These are phyloP conservation scores for Geothlypis trichas DNA, from an alignment of 2,113 vertebrate genomes.

Conservation along the genomic window DNA sequence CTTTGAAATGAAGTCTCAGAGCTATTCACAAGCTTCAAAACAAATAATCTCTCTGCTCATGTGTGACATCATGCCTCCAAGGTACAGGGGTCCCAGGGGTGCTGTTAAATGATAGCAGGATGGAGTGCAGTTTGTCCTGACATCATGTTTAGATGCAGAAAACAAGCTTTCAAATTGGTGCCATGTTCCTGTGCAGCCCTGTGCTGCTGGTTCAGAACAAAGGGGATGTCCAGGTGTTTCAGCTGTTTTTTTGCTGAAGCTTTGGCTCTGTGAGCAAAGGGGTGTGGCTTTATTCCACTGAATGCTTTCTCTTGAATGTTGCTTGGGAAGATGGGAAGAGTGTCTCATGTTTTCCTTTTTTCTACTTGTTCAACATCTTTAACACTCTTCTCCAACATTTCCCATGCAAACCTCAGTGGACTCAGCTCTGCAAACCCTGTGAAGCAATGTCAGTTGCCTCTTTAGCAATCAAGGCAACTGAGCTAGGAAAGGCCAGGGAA, in stretches of 20 bases:
- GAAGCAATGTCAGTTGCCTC: not conserved
- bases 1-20: slow-evolving; percentile 25
- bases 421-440: not conserved
- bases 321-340: not conserved
- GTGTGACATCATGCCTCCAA: slow-evolving; percentile 7
- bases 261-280: not conserved
- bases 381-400: not conserved
- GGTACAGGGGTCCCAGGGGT: slow-evolving; percentile 14
- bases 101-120: not conserved
- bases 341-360: not conserved
- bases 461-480: not conserved
- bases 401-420: not conserved
- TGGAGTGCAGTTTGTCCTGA: not conserved
- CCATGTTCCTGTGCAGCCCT: not conserved
- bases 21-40: slow-evolving; percentile 28
- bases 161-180: not conserved
- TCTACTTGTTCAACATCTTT: not conserved
- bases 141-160: not conserved
- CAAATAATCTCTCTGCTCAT: slow-evolving; percentile 24
- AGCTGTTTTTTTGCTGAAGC: not conserved
- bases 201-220: not conserved
- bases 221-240: not conserved
- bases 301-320: not conserved
- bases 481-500: not conserved
- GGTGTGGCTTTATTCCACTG: not conserved